Conservation (phyloP, 2,797 vertebrate species). For the Neosalanx taihuensis region DNA sequence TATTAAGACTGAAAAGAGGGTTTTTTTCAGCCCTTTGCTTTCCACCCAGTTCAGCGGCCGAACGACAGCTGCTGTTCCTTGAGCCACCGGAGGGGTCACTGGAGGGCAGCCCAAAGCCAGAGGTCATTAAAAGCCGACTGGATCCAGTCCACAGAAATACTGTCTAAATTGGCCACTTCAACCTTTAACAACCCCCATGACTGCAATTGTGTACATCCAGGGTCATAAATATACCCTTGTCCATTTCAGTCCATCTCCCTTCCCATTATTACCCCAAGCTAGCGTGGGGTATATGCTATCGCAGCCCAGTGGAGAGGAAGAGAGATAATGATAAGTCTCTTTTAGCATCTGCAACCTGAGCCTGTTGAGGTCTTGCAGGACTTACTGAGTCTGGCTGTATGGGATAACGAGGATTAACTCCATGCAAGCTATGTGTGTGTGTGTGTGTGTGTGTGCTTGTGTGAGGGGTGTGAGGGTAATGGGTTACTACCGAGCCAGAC, state of each 20-base stretch:
- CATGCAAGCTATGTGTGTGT: background rate
- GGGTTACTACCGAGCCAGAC: background rate
- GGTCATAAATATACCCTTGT: background rate
- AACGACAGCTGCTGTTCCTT: slow-evolving; percentile 40
- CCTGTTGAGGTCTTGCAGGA: background rate
- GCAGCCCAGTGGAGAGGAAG: background rate
- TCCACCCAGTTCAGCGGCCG: no score
- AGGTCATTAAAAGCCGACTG: slow-evolving; percentile 54
- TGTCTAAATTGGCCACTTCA: slow-evolving; percentile 46
- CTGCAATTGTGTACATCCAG: slow-evolving; percentile 22
- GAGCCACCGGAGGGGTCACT: slow-evolving; percentile 49
- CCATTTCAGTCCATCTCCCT: slow-evolving; percentile 28
- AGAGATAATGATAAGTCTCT: background rate
- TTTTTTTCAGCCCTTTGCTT: background rate
- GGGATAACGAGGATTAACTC: background rate
- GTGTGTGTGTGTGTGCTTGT: slow-evolving; percentile 2
- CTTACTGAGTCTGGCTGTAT: background rate
- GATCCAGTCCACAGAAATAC: slow-evolving; percentile 44
- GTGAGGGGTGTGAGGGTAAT: background rate
- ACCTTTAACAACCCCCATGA: slow-evolving; percentile 43
- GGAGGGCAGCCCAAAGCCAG: slow-evolving; percentile 49
- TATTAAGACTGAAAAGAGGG: background rate
- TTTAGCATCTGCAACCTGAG: no score
- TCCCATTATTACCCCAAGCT: background rate
- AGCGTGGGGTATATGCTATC: background rate